Evolutionary conservation across 2,797 vertebrate genomes (phyloP), one percentile per base, ranked within the genome.

Genomic region (Limnodromus scolopaceus): DNA sequence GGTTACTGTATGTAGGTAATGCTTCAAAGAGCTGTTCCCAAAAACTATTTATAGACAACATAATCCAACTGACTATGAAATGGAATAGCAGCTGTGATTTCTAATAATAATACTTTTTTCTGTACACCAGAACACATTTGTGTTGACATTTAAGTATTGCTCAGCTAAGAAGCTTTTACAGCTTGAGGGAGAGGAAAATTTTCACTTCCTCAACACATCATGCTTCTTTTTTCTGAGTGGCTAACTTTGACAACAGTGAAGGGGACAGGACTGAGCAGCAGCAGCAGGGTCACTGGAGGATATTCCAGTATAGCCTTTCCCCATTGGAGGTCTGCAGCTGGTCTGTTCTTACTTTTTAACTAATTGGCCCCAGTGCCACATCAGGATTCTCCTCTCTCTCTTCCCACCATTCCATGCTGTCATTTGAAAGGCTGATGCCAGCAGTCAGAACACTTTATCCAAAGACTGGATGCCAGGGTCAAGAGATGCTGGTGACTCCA

Each of bases 71-170:
- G 84, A 85, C 49, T 92, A 28, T 60, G 74, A 96, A 93, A 90
- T 90, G 51, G 39, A 90, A 46, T 66, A 87, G 39, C 85, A 92
- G 82, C 93, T 94, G 65, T 92, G 69, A 72, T 78, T 94, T 95
- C 82, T 94, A 72, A 93, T 88, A 95, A 63, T 92, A 93, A 77
- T 87, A 45, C 13, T 9, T 83, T 70, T 75, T 93, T 92, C 48
- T 86, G 10, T 87, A 77, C n/a, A 92, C 36, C 51, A 66, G 77
- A 91, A 79, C 51, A 48, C 36, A 32, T 84, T 94, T 41, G 25
- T 94, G 43, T 94, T 94, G 93, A 84, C 66, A 76, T 92, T 84
- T 90, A 90, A 82, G 70, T 88, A 79, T 82, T 88, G 85, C 69
- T 92, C 74, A 86, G 80, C 3, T 1, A 92, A 89, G 79, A 92